Evolutionary conservation across 2,797 vertebrate species (phyloP).

Genomic region (Varecia variegata): DNA sequence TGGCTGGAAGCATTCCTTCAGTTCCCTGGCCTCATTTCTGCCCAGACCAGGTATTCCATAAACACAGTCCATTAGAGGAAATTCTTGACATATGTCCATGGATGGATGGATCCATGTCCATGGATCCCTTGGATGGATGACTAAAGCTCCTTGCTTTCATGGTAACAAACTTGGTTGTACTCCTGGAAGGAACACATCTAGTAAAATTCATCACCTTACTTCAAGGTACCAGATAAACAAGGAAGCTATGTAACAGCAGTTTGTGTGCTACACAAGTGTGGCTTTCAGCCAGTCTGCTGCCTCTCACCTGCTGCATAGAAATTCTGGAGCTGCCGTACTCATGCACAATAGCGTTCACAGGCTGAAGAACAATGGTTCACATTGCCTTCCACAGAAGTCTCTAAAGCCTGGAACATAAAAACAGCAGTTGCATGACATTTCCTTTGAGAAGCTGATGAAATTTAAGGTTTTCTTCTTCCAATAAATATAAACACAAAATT

Average conservation of each 20-base stretch:
- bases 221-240: background rate
- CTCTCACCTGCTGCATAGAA: accelerated
- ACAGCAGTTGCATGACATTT: background rate
- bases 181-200: background rate
- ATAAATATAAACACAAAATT: background rate
- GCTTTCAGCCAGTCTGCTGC: background rate
- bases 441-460: background rate
- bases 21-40: background rate
- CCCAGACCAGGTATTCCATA: background rate
- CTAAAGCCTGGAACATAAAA: background rate
- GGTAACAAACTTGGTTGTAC: background rate
- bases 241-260: background rate
- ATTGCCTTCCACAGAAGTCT: background rate
- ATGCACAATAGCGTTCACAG: accelerated
- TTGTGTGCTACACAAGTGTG: background rate
- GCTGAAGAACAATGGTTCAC: background rate
- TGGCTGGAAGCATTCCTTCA: background rate
- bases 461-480: background rate
- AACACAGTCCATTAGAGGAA: background rate
- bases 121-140: background rate
- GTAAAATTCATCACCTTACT: background rate
- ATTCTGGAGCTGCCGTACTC: background rate
- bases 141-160: background rate
- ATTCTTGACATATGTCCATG: background rate
- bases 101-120: no score